Base-by-base conservation (phyloP, 2,888 invertebrate species). In the Scotopteryx bipunctaria region DNA sequence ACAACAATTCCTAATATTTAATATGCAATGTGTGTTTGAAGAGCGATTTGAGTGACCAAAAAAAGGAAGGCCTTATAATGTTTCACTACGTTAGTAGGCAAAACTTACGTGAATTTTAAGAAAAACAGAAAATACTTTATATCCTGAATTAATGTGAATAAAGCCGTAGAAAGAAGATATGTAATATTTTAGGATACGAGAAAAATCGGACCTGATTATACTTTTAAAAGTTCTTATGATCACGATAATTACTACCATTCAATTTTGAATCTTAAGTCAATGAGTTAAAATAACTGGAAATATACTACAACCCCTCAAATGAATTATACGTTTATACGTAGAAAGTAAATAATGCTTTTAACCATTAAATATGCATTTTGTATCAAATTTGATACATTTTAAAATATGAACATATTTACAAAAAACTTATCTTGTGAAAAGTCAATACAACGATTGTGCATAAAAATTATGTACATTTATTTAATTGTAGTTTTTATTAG, bases 371-470 rank as follows among this genome's bases (percentile, higher is more conserved):
- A 29, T n/a, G 13, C 25, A 38, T 40, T 37, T 23, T 37, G 37
- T 37, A 23, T 25, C 37, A 37, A 2, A 5, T 25, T 15, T 25
- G 37, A 38, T 23, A 38, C 25, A 21, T 13, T 8, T 6, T 23
- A 3, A 5, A 13, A 29, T 11, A 29, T 27, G 27, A 32, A 31
- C 11, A 5, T 31, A 0, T 15, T 15, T 15, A 3, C 6, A 15
- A 5, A 13, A 31, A 11, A 17, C 32, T 37, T 6, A 27, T 36
- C 11, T 15, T 38, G 2, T 49, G 27, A 37, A 23, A 14, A 3
- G 23, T 16, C 27, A 33, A 45, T 52, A 51, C 59, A 61, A 54
- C 61, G 54, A 61, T 36, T 38, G n/a, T 44, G 23, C 11, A 36
- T 41, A 17, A 17, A 36, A 14, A 21, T 44, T 47, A 35, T 8